Base-by-base conservation (phyloP, 2,888 invertebrate species). In the Chrysomela aeneicollis region DNA sequence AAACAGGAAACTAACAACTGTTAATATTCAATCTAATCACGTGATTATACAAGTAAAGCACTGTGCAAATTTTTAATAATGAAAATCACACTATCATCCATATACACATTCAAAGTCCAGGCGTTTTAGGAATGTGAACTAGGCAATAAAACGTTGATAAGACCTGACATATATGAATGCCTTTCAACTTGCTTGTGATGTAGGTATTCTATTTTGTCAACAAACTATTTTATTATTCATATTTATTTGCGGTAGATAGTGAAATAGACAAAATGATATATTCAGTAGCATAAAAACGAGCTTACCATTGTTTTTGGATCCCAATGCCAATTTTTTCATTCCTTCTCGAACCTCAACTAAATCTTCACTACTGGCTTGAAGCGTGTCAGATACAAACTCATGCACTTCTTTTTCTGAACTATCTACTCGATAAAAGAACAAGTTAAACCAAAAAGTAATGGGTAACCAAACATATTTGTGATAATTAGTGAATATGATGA, bases 361-460 rank as follows among this genome's bases (percentile, higher is more conserved):
- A 79, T 90, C 90, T 75, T 86, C 86, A 73, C 85, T 86, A 76
- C 87, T 86, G 71, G 87, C 87, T 82, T 89, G 87, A 83, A 90
- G 89, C 77, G 88, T 87, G 82, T 92, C 92, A 77, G 92, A 92
- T 76, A 92, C 88, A 85, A 92, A 92, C 83, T 92, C 92, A 78
- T 89, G 88, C 79, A 85, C 84, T 69, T 77, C 77, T 73, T 77
- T 76, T 73, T 67, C 74, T 73, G 73, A 63, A 70, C 67, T 76
- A 75, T 75, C 76, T 76, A 78, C 76, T 76, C 68, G 68, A 69
- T 64, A 54, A 73, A 71, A 72, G 72, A 70, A 68, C 9, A 35
- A 6, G 19, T 9, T 19, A 69, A 74, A 74, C 19, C 59, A 55
- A 52, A 64, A 17, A 61, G 52, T 22, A 42, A 63, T 30, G 49